These are phyloP conservation scores for Cryptotermes secundus DNA, from an alignment of 1,140 invertebrate genomes.

Conservation along the genomic window DNA sequence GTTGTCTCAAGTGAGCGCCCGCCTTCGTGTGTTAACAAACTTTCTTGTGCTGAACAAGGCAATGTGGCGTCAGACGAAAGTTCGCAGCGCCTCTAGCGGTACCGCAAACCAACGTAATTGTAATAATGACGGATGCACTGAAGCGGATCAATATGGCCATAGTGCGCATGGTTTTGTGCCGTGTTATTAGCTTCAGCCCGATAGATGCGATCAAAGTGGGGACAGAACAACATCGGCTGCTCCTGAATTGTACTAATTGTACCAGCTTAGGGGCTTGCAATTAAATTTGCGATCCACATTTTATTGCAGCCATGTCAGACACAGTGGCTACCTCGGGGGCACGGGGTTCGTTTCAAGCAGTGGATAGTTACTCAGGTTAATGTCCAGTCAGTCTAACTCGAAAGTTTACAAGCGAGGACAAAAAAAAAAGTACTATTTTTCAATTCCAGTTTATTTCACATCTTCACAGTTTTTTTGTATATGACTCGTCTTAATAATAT, in stretches of 20 bases:
- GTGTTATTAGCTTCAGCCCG: background rate
- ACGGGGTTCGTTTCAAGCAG: no score
- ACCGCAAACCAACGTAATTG: background rate
- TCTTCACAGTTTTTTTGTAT: no score
- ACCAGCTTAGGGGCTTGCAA: background rate
- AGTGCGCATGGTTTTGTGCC: background rate
- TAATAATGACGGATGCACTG: slow-evolving; percentile 7
- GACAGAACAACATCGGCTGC: background rate
- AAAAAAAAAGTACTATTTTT: no score
- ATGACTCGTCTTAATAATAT: no score
- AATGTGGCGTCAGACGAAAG: background rate
- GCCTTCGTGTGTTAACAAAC: background rate
- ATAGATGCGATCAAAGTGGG: background rate
- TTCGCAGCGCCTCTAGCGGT: background rate
- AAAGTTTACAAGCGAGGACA: no score
- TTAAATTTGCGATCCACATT: background rate
- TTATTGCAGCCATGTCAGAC: background rate
- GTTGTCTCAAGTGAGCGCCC: background rate
- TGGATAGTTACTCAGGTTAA: no score
- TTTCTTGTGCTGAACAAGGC: background rate
- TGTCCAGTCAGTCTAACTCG: no score
- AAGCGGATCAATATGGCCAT: slow-evolving; percentile 5
- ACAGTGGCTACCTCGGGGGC: background rate
- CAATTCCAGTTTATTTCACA: no score
- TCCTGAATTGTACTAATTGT: background rate